Conservation (phyloP, 1,140 invertebrate species). For the Polypedilum pembai region DNA sequence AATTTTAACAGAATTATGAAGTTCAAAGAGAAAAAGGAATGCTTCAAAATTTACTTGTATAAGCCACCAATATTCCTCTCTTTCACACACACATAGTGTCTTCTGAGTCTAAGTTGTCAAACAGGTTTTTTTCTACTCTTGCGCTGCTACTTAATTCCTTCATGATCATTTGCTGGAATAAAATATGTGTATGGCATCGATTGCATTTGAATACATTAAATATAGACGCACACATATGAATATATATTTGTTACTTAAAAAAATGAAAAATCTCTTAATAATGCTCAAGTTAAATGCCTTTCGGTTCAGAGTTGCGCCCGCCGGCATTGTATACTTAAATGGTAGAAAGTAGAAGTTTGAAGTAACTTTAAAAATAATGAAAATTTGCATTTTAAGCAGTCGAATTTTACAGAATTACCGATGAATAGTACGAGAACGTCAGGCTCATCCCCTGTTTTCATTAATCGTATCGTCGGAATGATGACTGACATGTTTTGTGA, state of each 20-base stretch:
- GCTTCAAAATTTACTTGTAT: not conserved
- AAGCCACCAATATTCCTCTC: not conserved
- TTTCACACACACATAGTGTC: not conserved
- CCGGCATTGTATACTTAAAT: too few species aligned
- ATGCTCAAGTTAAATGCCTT: conserved; percentile 22
- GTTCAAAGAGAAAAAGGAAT: conserved; percentile 19
- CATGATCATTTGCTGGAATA: not conserved
- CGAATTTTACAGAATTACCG: too few species aligned
- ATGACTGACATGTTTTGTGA: too few species aligned
- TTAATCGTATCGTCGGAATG: too few species aligned
- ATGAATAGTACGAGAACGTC: too few species aligned
- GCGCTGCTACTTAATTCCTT: conserved; percentile 11
- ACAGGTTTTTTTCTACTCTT: conserved; percentile 21
- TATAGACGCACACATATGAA: not conserved
- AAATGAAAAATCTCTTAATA: conserved; percentile 29
- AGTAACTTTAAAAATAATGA: too few species aligned
- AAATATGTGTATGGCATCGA: conserved; percentile 1
- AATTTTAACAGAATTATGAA: not conserved
- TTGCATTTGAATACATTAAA: conserved; percentile 10
- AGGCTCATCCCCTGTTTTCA: too few species aligned
- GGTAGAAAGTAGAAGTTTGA: not conserved
- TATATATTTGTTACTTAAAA: not conserved
- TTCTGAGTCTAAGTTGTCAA: conserved; percentile 14
- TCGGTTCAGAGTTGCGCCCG: not conserved
- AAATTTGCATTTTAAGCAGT: too few species aligned